These are phyloP conservation scores for Labeo catla DNA, from an alignment of 2,113 vertebrate species.

Conservation along the genomic window DNA sequence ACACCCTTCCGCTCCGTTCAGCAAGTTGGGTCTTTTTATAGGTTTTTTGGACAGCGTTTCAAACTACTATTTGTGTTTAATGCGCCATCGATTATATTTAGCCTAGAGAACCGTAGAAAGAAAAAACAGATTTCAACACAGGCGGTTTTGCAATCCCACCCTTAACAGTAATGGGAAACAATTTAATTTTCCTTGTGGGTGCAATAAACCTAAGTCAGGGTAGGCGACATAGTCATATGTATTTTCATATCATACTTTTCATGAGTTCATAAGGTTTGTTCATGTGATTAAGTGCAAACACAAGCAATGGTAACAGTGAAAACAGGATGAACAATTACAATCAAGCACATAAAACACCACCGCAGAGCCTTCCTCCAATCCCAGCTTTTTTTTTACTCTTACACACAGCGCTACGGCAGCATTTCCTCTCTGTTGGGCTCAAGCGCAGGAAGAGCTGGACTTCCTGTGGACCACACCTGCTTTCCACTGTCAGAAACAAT, in stretches of 20 bases:
- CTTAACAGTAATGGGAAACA: neutral
- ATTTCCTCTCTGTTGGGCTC: conserved; percentile 1
- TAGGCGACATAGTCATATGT: no score
- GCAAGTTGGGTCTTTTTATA: conserved; percentile 28
- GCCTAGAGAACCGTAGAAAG: neutral
- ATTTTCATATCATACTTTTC: no score
- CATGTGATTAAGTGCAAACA: neutral
- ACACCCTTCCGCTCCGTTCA: conserved; percentile 33
- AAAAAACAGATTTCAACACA: neutral
- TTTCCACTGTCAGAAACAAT: conserved; percentile 45
- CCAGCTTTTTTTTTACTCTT: neutral
- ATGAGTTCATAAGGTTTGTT: neutral
- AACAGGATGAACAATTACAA: conserved; percentile 1
- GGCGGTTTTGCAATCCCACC: neutral
- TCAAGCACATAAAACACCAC: neutral
- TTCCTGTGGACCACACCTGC: conserved; percentile 52
- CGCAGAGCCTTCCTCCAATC: neutral
- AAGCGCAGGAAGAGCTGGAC: conserved; percentile 37
- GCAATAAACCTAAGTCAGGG: neutral
- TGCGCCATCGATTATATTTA: neutral
- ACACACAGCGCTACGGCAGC: neutral
- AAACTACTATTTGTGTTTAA: conserved; percentile 5
- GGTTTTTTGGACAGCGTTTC: neutral
- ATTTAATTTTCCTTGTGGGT: neutral
- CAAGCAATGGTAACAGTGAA: neutral